Base-by-base conservation (phyloP, 2,113 vertebrate genomes). In the Taurulus bubalis region DNA sequence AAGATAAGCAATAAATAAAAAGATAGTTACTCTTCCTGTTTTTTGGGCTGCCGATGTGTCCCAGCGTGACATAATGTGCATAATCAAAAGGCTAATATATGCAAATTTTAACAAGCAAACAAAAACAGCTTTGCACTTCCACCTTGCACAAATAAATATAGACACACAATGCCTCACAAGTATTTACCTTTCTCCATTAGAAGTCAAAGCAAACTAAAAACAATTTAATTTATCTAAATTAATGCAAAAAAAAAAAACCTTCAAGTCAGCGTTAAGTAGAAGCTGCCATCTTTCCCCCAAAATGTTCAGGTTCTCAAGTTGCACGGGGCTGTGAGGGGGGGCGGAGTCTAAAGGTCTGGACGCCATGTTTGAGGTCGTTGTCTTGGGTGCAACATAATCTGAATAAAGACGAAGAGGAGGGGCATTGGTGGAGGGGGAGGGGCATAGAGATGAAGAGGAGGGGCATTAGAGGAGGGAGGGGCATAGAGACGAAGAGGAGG, bases 1-100 rank as follows among this genome's bases (percentile, higher is more conserved):
- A 36, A 73, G 49, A 80, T 58, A 59, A 73, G 82, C 36, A 63
- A 80, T 45, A 76, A 65, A 74, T 16, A n/a, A 34, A 60, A 55
- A 79, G 75, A 66, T 42, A 22, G n/a, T n/a, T n/a, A n/a, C n/a
- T n/a, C n/a, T n/a, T n/a, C n/a, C n/a, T n/a, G n/a, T n/a, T n/a
- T n/a, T n/a, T n/a, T n/a, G n/a, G n/a, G n/a, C n/a, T n/a, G 22
- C 56, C 58, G n/a, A 30, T 42, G 75, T 5, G 30, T 66, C 47
- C 58, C 59, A 82, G 76, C 76, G 79, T n/a, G 70, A 78, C 72
- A n/a, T n/a, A n/a, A n/a, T 71, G 45, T 53, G 84, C 36, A 71
- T 71, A 84, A 80, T 84, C 80, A 85, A 62, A 85, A 84, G 69
- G 75, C 69, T 55, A 85, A 88, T 74, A 28, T 36, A 70, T 82